A percentile compares a stretch with the other conserved stretches of the same genome.
phyloP scores from a whole-genome alignment of 2,888 invertebrate species.

The Drosophila neotestacea region DNA sequence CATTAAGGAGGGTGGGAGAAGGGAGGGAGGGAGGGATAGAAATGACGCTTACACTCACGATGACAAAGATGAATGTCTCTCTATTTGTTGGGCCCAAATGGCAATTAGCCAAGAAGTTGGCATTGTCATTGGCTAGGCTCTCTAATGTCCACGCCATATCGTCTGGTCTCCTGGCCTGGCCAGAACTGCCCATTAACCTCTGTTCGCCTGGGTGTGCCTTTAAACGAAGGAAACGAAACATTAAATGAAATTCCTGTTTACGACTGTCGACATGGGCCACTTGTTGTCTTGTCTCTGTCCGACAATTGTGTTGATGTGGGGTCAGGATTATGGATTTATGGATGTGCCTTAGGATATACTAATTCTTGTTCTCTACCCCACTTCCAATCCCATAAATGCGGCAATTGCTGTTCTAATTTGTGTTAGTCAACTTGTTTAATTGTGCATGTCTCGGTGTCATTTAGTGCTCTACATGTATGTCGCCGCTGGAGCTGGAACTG shows the following conservation, averaged over 20 bases:
- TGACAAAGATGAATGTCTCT: constrained; percentile 72
- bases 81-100: constrained; percentile 42
- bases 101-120: constrained; percentile 60
- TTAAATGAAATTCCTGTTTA: constrained; percentile 59
- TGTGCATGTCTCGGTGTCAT: constrained; percentile 74
- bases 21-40: too few relatives aligned
- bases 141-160: constrained; percentile 43
- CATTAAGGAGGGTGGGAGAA: constrained; percentile 4
- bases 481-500: constrained; percentile 27
- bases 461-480: constrained; percentile 47
- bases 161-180: not conserved
- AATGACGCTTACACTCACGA: constrained; percentile 7
- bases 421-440: constrained; percentile 65
- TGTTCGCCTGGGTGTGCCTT: constrained; percentile 32
- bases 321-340: constrained; percentile 46
- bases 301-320: constrained; percentile 3
- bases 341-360: constrained; percentile 24
- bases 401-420: constrained; percentile 62
- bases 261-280: constrained; percentile 55
- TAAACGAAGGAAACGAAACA: constrained; percentile 12
- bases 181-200: constrained; percentile 3
- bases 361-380: not conserved
- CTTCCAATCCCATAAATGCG: constrained; percentile 16
- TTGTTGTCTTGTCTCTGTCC: constrained; percentile 48
- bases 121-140: constrained; percentile 36